These are phyloP conservation scores for Paramisgurnus dabryanus DNA, from an alignment of 2,113 vertebrate genomes.

Conservation along the genomic window DNA sequence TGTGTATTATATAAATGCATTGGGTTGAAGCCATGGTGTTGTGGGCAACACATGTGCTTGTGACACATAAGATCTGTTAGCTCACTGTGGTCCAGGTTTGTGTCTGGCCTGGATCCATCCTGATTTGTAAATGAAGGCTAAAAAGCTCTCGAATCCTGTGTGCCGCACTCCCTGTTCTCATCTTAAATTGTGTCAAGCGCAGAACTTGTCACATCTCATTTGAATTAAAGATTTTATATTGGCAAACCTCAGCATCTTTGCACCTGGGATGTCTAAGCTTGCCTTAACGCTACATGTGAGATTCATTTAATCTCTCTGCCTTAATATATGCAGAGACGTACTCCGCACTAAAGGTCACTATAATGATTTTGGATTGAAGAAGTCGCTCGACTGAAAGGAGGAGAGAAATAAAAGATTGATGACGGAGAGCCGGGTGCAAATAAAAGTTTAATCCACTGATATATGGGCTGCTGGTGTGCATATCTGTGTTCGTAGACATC, in stretches of 20 bases:
- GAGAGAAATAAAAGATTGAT: constrained; percentile 80
- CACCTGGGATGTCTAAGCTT: not conserved
- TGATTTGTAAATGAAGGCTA: no score
- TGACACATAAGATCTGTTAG: no score
- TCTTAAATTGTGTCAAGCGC: not conserved
- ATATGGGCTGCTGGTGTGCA: constrained; percentile 35
- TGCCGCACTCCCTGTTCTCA: not conserved
- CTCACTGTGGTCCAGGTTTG: not conserved
- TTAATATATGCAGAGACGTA: constrained; percentile 1
- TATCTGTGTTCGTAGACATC: not conserved
- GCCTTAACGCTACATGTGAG: not conserved
- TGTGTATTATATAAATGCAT: no score
- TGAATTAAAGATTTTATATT: constrained; percentile 10
- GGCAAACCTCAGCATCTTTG: constrained; percentile 28
- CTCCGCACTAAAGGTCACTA: constrained; percentile 63
- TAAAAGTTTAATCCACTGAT: constrained; percentile 79
- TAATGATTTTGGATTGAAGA: constrained; percentile 62
- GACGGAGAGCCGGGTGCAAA: constrained; percentile 70
- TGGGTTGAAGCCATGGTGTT: no score
- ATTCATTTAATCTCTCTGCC: not conserved
- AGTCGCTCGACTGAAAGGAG: constrained; percentile 54
- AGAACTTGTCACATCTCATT: not conserved
- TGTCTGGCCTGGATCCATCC: not conserved
- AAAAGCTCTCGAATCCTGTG: no score
- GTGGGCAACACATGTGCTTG: no score